A percentile compares a stretch with the other conserved stretches of the same genome.
Conservation (phyloP, 2,888 invertebrate genomes). For the Diarsia mendica region DNA sequence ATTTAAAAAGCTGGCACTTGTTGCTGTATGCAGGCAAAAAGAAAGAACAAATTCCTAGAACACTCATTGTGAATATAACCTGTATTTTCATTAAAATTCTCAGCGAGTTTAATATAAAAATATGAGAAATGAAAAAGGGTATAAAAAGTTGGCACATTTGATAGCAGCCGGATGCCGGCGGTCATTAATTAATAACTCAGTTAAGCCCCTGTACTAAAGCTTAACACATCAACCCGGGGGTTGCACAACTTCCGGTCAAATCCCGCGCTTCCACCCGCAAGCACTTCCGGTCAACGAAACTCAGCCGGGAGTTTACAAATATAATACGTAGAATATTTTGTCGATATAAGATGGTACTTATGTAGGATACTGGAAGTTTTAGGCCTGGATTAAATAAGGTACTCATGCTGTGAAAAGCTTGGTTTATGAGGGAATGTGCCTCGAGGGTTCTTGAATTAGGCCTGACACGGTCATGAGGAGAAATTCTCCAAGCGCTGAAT, state of each 20-base stretch:
- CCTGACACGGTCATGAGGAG: conserved; percentile 68
- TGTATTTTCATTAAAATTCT: conserved; percentile 57
- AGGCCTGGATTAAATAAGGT: conserved; percentile 57
- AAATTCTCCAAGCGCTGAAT: conserved; percentile 66
- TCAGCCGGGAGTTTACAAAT: conserved; percentile 76
- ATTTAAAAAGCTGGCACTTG: conserved; percentile 55
- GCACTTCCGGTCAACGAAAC: conserved; percentile 86
- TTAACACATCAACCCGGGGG: conserved; percentile 85
- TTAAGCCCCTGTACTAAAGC: conserved; percentile 83
- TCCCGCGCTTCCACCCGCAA: conserved; percentile 83
- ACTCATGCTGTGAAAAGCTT: conserved; percentile 57
- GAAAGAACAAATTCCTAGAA: conserved; percentile 42
- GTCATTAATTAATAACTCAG: conserved; percentile 88
- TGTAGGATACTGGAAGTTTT: conserved; percentile 14
- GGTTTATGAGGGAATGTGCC: conserved; percentile 62
- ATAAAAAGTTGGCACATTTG: conserved; percentile 71
- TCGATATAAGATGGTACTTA: conserved; percentile 50
- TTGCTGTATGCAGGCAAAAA: conserved; percentile 52
- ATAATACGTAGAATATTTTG: conserved; percentile 56
- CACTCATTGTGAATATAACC: conserved; percentile 46
- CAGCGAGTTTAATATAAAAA: conserved; percentile 59
- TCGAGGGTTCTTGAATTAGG: conserved; percentile 68
- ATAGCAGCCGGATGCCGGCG: conserved; percentile 79
- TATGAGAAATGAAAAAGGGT: conserved; percentile 64
- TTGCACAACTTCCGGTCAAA: conserved; percentile 86